Evolutionary conservation across 2,888 invertebrate species (phyloP), one percentile per base, ranked within the genome.

Genomic region (Lochmaea capreae): DNA sequence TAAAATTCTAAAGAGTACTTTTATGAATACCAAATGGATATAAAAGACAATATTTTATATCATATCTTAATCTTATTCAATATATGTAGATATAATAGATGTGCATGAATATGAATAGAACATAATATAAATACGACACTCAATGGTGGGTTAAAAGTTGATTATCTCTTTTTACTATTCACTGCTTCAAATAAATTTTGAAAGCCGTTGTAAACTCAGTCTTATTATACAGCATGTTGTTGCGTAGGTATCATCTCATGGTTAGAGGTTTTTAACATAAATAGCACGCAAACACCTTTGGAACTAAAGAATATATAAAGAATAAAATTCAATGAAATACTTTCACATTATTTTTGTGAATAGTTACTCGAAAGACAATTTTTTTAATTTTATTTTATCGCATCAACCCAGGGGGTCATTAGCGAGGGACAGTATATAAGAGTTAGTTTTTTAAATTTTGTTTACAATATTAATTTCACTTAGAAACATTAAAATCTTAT

Each of bases 1-100:
- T 78, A 74, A 78, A 74, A 74, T 76, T 76, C 76, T 72, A 76
- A 76, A 72, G 74, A 70, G 59, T 65, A 71, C 74, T 73, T 74
- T 66, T 71, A 71, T 67, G 71, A 71, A 77, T 77, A 75, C 54
- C 63, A 70, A 63, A 62, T 63, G 73, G 65, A 72, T 67, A 73
- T 71, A 71, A 70, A 73, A 73, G 65, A 74, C 71, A 65, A 66
- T 67, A 69, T 70, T 71, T 75, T 68, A 74, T 73, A 75, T 77
- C 75, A 71, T 68, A 75, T 77, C 75, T 72, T 69, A 72, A 75
- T 75, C 75, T 75, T 68, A 46, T 72, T 72, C 75, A 72, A 43
- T 63, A 61, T 71, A 71, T 72, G 52, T 54, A 58, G 71, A 71
- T 65, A 72, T 72, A 61, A 68, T 71, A 66, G 71, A 74, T 61